Percentiles rank a stretch among this genome's conserved stretches.
Conservation (phyloP, 2,888 invertebrate genomes). For the Synergus itoensis region DNA sequence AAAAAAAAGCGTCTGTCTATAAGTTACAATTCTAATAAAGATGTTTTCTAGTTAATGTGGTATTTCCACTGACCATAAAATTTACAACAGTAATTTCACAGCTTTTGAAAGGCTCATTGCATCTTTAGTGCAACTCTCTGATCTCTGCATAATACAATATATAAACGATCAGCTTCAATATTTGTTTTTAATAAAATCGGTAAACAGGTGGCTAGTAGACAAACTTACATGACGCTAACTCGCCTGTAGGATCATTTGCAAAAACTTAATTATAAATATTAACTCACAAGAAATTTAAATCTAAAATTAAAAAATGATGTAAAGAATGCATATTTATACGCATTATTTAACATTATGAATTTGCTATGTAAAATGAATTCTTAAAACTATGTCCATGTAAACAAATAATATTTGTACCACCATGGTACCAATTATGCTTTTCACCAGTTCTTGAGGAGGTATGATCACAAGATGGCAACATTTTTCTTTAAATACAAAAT, state of each 20-base stretch:
- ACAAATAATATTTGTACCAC: no score
- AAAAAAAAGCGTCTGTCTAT: slow-evolving; percentile 6
- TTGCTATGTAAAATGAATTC: neutral
- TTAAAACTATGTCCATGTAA: no score
- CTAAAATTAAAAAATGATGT: no score
- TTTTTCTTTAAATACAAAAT: no score
- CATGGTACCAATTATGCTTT: no score
- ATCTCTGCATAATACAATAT: slow-evolving; percentile 51
- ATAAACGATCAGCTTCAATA: slow-evolving; percentile 46
- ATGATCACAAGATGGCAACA: no score
- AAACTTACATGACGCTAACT: neutral
- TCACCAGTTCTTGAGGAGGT: no score
- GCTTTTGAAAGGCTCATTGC: slow-evolving; percentile 57
- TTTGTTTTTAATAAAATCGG: neutral
- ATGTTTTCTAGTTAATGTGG: slow-evolving; percentile 22
- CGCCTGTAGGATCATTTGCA: neutral
- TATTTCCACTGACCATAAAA: slow-evolving; percentile 1
- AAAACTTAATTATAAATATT: no score
- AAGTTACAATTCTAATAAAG: slow-evolving; percentile 13
- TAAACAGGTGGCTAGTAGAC: neutral
- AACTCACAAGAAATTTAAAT: no score
- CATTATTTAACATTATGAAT: no score
- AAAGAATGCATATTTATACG: no score
- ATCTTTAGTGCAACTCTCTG: slow-evolving; percentile 54
- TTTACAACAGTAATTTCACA: slow-evolving; percentile 49